Conservation (phyloP, 2,888 invertebrate genomes). For the Arenicola marina region DNA sequence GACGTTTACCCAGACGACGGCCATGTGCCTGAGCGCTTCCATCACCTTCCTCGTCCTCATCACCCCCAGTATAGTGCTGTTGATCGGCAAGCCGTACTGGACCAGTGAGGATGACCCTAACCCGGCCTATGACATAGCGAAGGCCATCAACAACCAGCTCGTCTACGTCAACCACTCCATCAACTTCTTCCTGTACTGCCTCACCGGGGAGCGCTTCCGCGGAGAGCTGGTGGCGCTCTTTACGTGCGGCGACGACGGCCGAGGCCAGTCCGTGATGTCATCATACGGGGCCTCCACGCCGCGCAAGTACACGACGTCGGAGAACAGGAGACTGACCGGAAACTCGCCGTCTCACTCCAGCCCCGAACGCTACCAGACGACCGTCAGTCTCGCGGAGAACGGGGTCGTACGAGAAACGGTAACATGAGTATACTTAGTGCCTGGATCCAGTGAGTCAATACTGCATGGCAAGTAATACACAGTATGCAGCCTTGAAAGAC, state of each 20-base stretch:
- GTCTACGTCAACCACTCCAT: conserved; percentile 33
- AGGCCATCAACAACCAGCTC: conserved; percentile 33
- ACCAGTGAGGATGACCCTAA: conserved; percentile 8
- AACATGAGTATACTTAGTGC: too few relatives aligned
- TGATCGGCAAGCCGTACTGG: conserved; percentile 37
- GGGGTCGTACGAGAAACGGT: too few relatives aligned
- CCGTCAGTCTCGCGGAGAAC: too few relatives aligned
- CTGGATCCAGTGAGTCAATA: too few relatives aligned
- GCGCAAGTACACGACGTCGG: too few relatives aligned
- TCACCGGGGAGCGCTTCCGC: conserved; percentile 33
- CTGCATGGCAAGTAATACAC: too few relatives aligned
- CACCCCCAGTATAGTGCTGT: conserved; percentile 33
- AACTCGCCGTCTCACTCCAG: too few relatives aligned
- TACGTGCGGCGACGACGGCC: background rate
- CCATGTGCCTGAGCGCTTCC: conserved; percentile 35
- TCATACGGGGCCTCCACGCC: too few relatives aligned
- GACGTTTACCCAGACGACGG: conserved; percentile 31
- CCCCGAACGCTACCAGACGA: too few relatives aligned
- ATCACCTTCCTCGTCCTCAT: conserved; percentile 33
- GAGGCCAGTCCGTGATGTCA: too few relatives aligned
- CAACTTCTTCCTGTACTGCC: conserved; percentile 37
- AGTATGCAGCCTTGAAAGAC: too few relatives aligned
- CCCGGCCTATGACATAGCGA: conserved; percentile 26
- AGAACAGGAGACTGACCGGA: too few relatives aligned
- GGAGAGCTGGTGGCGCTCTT: conserved; percentile 25